Base-by-base conservation (phyloP, 2,797 vertebrate genomes). In the Spinus olivaceus region DNA sequence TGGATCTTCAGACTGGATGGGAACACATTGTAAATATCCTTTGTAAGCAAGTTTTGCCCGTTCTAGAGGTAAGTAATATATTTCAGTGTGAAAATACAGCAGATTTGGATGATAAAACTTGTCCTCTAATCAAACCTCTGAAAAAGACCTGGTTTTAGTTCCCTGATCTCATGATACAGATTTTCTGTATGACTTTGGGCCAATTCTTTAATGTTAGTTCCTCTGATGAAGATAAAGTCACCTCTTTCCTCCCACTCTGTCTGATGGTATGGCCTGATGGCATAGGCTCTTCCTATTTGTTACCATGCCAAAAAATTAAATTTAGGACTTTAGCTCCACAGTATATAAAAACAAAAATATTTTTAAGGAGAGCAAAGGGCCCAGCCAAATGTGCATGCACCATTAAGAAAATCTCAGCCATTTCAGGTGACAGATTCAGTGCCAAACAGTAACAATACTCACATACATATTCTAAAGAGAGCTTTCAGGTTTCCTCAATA, bases 341-440 rank as follows among this genome's bases (percentile, higher is more conserved):
- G 12, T 42, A 22, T 71, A 88, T 46, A 88, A 90, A 60, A 88
- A 64, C 49, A 89, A 77, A 77, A 1, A 0, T 53, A 81, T 90
- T 84, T 85, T 85, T 80, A 87, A 95, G 60, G 64, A 82, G 44
- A 90, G 18, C 12, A 61, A 77, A 86, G 30, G 49, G 88, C 30
- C 46, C 82, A 90, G 51, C 5, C 70, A 86, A 86, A 79, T 44
- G 33, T 88, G 23, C 39, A 44, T 70, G 66, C 35, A 86, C 61
- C 54, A 82, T 92, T 86, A 96, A 86, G 93, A 93, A 91, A 94
- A 92, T 83, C 28, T 81, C 69, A 72, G 87, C 61, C 94, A 76
- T 86, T 95, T 94, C 69, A 79, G 87, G 77, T 84, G 94, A 96
- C 78, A 66, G 81, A 88, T 85, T 86, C 60, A 67, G 74, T 78